These are phyloP conservation scores for Antennarius maculatus DNA, from an alignment of 2,797 vertebrate species.

Conservation along the genomic window DNA sequence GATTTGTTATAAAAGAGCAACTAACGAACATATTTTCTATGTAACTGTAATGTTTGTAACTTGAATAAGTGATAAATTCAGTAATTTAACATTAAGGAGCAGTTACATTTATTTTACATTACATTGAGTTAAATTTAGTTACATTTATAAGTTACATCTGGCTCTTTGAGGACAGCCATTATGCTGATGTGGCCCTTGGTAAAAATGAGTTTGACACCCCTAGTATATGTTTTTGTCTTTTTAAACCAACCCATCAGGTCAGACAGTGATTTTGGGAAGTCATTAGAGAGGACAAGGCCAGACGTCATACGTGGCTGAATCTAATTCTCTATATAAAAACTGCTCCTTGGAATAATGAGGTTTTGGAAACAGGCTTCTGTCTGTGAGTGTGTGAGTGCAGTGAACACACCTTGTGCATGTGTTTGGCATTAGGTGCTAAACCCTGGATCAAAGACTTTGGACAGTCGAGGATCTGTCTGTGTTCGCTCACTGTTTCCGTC, in stretches of 20 bases:
- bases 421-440: conserved; percentile 47
- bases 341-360: conserved; percentile 27
- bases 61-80: too few relatives aligned
- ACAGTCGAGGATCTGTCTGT: conserved; percentile 40
- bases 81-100: too few relatives aligned
- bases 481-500: conserved; percentile 58
- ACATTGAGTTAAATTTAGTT: too few relatives aligned
- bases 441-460: conserved; percentile 52
- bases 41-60: too few relatives aligned
- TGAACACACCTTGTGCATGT: conserved; percentile 16
- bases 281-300: background rate
- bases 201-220: too few relatives aligned
- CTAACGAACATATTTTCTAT: too few relatives aligned
- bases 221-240: too few relatives aligned
- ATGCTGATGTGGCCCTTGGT: too few relatives aligned
- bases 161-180: too few relatives aligned
- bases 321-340: background rate
- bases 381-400: background rate
- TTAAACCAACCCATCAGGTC: background rate
- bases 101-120: too few relatives aligned
- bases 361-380: background rate
- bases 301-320: background rate
- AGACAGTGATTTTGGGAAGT: conserved; percentile 12
- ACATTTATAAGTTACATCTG: too few relatives aligned
- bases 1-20: too few relatives aligned